Base-by-base conservation (phyloP, 1,140 invertebrate species). In the Pseudomyrmex concolor region DNA sequence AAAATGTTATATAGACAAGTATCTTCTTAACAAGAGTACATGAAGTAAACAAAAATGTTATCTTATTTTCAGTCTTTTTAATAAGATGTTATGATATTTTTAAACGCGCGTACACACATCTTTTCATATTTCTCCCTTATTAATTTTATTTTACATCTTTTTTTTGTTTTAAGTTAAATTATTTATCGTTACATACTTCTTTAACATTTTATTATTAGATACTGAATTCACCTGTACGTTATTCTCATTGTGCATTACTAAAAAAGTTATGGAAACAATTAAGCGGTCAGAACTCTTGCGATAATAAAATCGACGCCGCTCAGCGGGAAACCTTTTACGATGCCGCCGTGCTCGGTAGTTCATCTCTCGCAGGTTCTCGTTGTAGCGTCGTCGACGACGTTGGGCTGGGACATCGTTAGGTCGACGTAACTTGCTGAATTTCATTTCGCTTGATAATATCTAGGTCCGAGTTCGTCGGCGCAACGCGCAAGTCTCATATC, bases 391-490 rank as follows among this genome's bases (percentile, higher is more conserved):
- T 45, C n/a, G 71, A 63, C 63, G 34, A 34, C 34, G 12, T 60
- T 51, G 51, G 15, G 10, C 22, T 63, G 54, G 10, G 45, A 59
- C 19, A 43, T 80, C 54, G 54, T 70, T 59, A 71, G 15, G 43
- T 50, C 43, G 55, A 80, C 51, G 51, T 78, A 80, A 80, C n/a
- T 48, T 48, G 60, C 48, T 71, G 66, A 70, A 87, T 74, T 84
- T 84, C 70, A 60, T 63, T 82, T n/a, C 22, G 70, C 62, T 67
- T 19, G n/a, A 71, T 81, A 63, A 86, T 80, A 86, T 86, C 86
- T 57, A 7, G 17, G 66, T 12, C 62, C 62, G 0, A 74, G 55
- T 48, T 60, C 10, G 22, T 83, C 25, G 63, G 66, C 68, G 59
- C 66, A 67, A 45, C 59, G n/a, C 22, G 55, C 50, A 54, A 84